Conservation (phyloP, 2,797 vertebrate genomes). For the Peromyscus aztecus region DNA sequence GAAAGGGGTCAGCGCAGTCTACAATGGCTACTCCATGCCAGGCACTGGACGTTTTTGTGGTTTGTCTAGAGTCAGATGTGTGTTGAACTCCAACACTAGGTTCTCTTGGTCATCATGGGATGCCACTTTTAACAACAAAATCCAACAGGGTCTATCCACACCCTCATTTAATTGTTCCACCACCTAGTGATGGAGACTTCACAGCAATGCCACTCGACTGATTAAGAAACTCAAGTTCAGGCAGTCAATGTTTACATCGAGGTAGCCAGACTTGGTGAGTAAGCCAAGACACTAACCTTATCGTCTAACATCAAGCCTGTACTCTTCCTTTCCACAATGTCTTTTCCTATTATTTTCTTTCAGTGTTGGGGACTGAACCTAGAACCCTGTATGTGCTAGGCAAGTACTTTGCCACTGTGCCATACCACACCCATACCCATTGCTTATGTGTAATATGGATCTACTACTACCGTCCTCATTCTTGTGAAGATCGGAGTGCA, state of each 20-base stretch:
- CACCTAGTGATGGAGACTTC: background rate
- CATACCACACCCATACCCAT: background rate
- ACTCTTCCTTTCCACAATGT: background rate
- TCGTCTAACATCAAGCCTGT: background rate
- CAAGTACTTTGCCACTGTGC: background rate
- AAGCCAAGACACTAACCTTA: background rate
- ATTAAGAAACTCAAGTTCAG: constrained; percentile 18
- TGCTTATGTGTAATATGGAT: background rate
- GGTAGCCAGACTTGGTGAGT: background rate
- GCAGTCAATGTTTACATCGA: background rate
- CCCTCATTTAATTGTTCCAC: background rate
- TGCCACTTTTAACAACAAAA: background rate
- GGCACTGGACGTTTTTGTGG: background rate
- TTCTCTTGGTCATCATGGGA: background rate
- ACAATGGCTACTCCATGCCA: background rate
- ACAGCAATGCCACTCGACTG: background rate
- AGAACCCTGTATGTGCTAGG: background rate
- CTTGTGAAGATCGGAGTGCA: background rate
- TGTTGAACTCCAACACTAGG: background rate
- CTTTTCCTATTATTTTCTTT: background rate
- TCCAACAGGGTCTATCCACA: background rate
- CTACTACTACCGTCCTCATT: background rate
- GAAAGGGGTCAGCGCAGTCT: background rate
- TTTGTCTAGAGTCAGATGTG: background rate
- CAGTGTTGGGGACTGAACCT: background rate